phyloP scores from a whole-genome alignment of 2,888 invertebrate species.

The Gastracanthus pulcherrimus region DNA sequence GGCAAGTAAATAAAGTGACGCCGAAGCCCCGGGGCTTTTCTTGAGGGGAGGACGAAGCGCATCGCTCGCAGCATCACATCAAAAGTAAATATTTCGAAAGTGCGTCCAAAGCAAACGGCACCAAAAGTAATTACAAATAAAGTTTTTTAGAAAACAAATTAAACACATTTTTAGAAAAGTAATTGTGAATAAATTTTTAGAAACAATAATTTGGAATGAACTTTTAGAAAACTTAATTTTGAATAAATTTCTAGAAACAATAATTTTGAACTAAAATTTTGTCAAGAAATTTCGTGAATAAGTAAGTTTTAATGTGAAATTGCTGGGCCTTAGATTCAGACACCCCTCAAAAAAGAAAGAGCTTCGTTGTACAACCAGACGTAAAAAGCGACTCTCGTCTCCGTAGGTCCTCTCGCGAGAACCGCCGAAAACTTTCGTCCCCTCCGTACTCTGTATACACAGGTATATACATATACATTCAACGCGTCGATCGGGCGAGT shows the following conservation, averaged over 20 bases:
- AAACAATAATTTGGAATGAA: too few species aligned
- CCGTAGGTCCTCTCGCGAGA: not conserved
- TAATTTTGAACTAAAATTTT: too few species aligned
- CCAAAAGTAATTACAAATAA: too few species aligned
- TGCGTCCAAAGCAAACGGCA: not conserved
- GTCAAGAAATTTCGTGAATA: too few species aligned
- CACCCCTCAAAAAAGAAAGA: conserved; percentile 20
- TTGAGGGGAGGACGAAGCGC: not conserved
- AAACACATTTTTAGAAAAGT: too few species aligned
- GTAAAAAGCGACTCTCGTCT: not conserved
- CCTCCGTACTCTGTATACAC: not conserved
- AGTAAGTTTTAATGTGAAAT: conserved; percentile 15
- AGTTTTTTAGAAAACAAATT: too few species aligned
- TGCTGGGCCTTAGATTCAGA: not conserved
- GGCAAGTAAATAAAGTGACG: conserved; percentile 24
- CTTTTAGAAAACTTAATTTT: too few species aligned
- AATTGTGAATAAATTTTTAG: too few species aligned
- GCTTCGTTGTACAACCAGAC: not conserved
- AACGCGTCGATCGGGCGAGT: conserved; percentile 20
- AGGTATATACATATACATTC: too few species aligned
- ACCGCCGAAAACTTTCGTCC: not conserved
- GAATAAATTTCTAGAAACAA: too few species aligned
- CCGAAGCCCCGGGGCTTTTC: not conserved
- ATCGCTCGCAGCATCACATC: not conserved
- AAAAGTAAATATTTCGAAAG: not conserved